Conservation (phyloP, 2,113 vertebrate species). For the Probosciger aterrimus region DNA sequence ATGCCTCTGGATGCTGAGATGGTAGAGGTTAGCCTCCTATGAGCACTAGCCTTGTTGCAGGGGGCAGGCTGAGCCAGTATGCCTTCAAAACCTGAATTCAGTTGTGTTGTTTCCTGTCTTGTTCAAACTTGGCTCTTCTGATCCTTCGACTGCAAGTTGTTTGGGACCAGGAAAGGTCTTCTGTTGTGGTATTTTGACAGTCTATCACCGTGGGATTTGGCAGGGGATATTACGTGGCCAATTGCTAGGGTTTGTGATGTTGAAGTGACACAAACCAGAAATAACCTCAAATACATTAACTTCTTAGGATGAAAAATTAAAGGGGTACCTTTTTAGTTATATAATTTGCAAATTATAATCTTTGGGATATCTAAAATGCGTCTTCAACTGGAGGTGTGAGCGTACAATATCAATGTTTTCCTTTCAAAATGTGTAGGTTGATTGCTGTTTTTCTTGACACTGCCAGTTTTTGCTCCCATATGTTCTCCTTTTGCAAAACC, state of each 20-base stretch:
- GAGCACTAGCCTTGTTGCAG: not conserved
- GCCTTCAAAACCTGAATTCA: not conserved
- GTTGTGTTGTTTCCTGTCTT: not conserved
- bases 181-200: not conserved
- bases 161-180: not conserved
- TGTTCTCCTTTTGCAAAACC: conserved; percentile 49
- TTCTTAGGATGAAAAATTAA: not conserved
- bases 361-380: not conserved
- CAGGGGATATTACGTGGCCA: not conserved
- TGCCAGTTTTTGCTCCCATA: conserved; percentile 45
- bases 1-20: not conserved
- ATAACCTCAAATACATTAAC: not conserved
- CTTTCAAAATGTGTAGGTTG: not conserved
- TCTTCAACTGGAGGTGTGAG: conserved; percentile 19
- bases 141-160: not conserved
- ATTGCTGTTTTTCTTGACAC: not conserved
- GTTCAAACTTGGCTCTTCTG: not conserved
- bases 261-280: not conserved
- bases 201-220: not conserved
- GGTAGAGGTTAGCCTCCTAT: not conserved
- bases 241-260: not conserved
- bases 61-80: not conserved
- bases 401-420: conserved; percentile 26
- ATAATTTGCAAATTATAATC: not conserved
- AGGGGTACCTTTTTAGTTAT: not conserved